phyloP scores from a whole-genome alignment of 2,113 vertebrate species.

The Centrocercus urophasianus region DNA sequence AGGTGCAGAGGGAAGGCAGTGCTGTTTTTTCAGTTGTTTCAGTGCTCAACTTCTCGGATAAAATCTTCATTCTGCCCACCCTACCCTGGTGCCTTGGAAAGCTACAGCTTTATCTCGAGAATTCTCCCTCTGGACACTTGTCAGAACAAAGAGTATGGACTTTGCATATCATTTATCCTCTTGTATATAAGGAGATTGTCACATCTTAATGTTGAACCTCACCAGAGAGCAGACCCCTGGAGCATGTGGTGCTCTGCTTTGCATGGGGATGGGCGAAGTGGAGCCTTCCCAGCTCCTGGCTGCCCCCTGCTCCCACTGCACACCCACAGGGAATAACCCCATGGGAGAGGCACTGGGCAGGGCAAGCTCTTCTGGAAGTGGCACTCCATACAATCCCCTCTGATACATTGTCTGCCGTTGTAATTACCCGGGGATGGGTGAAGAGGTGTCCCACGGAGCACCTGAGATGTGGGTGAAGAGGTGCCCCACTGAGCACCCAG shows the following conservation, averaged over 20 bases:
- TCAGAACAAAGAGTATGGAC: slow-evolving; percentile 75
- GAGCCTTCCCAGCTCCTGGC: not conserved
- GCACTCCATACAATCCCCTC: not conserved
- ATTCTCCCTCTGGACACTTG: slow-evolving; percentile 73
- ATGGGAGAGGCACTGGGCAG: not conserved
- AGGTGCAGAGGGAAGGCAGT: not conserved
- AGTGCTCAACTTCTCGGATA: slow-evolving; percentile 58
- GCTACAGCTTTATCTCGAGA: slow-evolving; percentile 73
- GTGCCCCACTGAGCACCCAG: too few relatives aligned
- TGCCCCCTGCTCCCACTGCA: accelerated
- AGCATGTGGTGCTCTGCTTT: slow-evolving; percentile 42
- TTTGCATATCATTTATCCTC: slow-evolving; percentile 76
- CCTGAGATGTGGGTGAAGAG: too few relatives aligned
- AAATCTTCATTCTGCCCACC: slow-evolving; percentile 72
- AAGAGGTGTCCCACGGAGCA: too few relatives aligned
- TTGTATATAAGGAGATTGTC: slow-evolving; percentile 75
- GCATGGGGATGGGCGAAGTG: slow-evolving; percentile 56
- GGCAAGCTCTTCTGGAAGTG: not conserved
- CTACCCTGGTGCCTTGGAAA: slow-evolving; percentile 59
- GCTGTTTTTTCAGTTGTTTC: slow-evolving; percentile 1
- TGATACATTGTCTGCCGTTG: not conserved
- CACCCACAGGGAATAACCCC: accelerated
- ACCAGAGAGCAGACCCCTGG: slow-evolving; percentile 70
- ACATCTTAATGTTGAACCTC: slow-evolving; percentile 76
- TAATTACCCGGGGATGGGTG: not conserved